Evolutionary conservation across 2,888 invertebrate genomes (phyloP).

Genomic region (Drosophila emarginata): DNA sequence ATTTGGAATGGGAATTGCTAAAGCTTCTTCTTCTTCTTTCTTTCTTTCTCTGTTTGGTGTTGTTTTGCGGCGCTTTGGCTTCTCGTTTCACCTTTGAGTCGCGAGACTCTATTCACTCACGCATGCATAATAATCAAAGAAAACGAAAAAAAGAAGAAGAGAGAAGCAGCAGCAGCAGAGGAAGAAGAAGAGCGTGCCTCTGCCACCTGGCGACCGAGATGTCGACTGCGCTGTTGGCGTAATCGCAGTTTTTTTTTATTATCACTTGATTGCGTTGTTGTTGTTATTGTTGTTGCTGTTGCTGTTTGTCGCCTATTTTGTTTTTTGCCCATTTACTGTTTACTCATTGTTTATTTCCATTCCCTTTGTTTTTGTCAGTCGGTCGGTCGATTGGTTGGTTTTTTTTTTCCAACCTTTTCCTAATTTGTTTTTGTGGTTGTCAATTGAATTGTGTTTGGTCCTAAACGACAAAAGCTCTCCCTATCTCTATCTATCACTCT

Average conservation of each 20-base stretch:
- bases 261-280: conserved; percentile 75
- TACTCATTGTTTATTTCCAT: conserved; percentile 57
- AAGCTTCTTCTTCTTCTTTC: conserved; percentile 68
- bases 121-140: conserved; percentile 68
- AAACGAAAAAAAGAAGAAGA: conserved; percentile 20
- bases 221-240: conserved; percentile 33
- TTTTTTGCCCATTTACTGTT: conserved; percentile 49
- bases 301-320: conserved; percentile 68
- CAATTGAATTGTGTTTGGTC: conserved; percentile 36
- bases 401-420: conserved; percentile 28
- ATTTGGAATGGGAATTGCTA: conserved; percentile 60
- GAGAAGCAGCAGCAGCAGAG: not conserved
- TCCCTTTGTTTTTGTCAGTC: conserved; percentile 34
- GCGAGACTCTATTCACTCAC: conserved; percentile 54
- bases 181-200: conserved; percentile 15
- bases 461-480: conserved; percentile 1
- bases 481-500: conserved; percentile 6
- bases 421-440: conserved; percentile 50
- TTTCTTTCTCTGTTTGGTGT: conserved; percentile 29
- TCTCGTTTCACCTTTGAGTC: conserved; percentile 67
- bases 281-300: conserved; percentile 54
- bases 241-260: conserved; percentile 70
- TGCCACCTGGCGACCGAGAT: conserved; percentile 19
- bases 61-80: conserved; percentile 39
- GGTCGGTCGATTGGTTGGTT: not conserved